Evolutionary conservation across 2,797 vertebrate genomes (phyloP).

Genomic region (Petrocephalus sullivani): DNA sequence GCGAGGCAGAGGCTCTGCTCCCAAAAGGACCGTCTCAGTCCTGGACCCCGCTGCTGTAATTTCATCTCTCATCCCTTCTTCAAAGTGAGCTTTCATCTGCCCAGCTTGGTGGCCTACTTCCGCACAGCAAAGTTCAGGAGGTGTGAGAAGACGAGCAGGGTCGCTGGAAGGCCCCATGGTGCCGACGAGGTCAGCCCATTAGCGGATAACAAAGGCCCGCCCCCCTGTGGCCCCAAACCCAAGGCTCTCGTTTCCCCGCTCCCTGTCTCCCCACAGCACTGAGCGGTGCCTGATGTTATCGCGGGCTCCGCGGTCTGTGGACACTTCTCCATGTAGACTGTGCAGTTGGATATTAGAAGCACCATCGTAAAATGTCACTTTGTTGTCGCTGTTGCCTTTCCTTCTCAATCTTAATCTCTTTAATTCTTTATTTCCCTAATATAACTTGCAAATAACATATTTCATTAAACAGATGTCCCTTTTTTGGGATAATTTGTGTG

Average conservation of each 20-base stretch:
- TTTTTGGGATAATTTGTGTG: not conserved
- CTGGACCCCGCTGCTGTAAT: constrained; percentile 6
- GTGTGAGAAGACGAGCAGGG: constrained; percentile 63
- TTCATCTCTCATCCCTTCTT: constrained; percentile 14
- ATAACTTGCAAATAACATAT: not conserved
- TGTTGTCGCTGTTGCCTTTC: not conserved
- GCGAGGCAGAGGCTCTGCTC: not conserved
- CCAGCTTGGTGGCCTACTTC: constrained; percentile 67
- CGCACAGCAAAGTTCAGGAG: constrained; percentile 70
- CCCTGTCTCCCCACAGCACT: not conserved
- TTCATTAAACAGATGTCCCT: not conserved
- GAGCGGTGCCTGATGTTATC: not conserved
- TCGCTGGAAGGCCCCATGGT: constrained; percentile 45
- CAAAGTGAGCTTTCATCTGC: constrained; percentile 78
- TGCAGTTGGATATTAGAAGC: not conserved
- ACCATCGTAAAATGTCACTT: not conserved
- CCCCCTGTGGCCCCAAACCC: not conserved
- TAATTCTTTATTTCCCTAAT: not conserved
- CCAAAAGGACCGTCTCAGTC: not conserved
- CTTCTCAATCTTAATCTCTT: not conserved
- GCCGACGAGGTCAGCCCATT: constrained; percentile 55
- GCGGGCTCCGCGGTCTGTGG: not conserved
- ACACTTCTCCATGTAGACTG: not conserved
- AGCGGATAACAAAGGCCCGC: not conserved
- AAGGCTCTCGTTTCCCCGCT: not conserved